Base-by-base conservation (phyloP, 2,797 vertebrate genomes). In the Xerus rutilus region DNA sequence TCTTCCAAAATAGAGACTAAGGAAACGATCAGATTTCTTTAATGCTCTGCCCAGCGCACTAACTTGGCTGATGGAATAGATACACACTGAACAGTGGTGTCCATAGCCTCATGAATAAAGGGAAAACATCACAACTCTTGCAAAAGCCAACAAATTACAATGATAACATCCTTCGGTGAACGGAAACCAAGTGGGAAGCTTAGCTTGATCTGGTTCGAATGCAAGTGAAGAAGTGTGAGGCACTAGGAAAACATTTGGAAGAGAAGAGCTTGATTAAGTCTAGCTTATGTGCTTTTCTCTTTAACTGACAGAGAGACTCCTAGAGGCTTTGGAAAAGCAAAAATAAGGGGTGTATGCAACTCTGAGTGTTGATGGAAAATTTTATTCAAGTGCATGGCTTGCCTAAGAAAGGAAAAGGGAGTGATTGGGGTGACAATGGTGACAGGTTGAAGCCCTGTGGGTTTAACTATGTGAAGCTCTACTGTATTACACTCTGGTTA, bases 1-100 rank as follows among this genome's bases (percentile, higher is more conserved):
- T 97, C 97, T 98, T 97, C 94, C 97, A 98, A 98, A 98, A 98
- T 76, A 98, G 97, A 98, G 97, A 96, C 89, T 86, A 81, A 96
- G 95, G 95, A 98, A 98, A 98, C 54, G 73, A 97, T 98, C 97
- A 54, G 67, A 97, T 98, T 98, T 98, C 97, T 97, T 96, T 95
- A 97, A 95, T 90, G 92, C 82, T 97, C 96, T 94, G 93, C 96
- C 88, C 94, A 96, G 97, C 89, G 97, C 59, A 89, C 35, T 76
- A 85, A 92, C 47, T 95, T 88, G 90, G 77, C 85, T 83, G 52
- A 28, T 3, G 62, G 72, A 49, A 81, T 54, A 88, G 65, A 85
- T 70, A 47, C 39, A 91, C 1, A 12, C 30, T 47, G 62, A 57
- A 86, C 0, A 2, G 49, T 17, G 11, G 64, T 25, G 8, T 9